Percentiles rank a stretch among this genome's conserved stretches.
These are phyloP conservation scores for Drosophila fulvimacula DNA, from an alignment of 2,888 invertebrate genomes.

Conservation along the genomic window DNA sequence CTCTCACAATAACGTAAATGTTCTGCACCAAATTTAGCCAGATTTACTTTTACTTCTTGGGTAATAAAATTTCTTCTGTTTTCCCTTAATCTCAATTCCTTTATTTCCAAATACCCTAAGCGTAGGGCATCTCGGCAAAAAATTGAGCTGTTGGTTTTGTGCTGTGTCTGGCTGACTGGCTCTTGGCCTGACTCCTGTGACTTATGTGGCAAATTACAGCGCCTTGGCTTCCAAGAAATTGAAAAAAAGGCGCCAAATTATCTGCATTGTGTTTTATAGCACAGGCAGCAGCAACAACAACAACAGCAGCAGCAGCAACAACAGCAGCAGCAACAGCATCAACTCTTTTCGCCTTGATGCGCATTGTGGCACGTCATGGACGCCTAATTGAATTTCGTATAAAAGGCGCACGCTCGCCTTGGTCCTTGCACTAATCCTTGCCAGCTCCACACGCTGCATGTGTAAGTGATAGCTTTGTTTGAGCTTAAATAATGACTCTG, in stretches of 20 bases:
- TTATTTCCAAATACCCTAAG: not conserved
- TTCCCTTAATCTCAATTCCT: not conserved
- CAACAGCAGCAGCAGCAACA: slow-evolving; percentile 29
- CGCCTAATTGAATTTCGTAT: slow-evolving; percentile 76
- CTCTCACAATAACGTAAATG: not conserved
- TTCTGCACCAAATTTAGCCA: not conserved
- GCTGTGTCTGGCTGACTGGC: slow-evolving; percentile 24
- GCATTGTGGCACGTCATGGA: slow-evolving; percentile 72
- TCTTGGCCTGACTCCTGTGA: slow-evolving; percentile 73
- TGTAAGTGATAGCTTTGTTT: slow-evolving; percentile 80
- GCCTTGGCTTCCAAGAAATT: slow-evolving; percentile 70
- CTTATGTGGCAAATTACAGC: slow-evolving; percentile 81
- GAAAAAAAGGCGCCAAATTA: slow-evolving; percentile 74
- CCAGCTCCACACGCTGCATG: slow-evolving; percentile 42
- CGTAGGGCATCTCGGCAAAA: slow-evolving; percentile 13
- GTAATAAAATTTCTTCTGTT: not conserved
- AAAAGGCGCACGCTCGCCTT: slow-evolving; percentile 39
- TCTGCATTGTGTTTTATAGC: slow-evolving; percentile 78
- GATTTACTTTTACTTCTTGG: not conserved
- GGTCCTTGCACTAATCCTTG: slow-evolving; percentile 70
- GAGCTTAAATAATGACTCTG: slow-evolving; percentile 56
- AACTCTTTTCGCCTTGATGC: slow-evolving; percentile 54
- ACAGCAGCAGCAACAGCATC: slow-evolving; percentile 24
- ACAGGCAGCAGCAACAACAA: slow-evolving; percentile 33
- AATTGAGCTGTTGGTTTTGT: slow-evolving; percentile 73